Percentiles rank a stretch among this genome's conserved stretches.
These are phyloP conservation scores for Hippocampus abdominalis DNA, from an alignment of 2,113 vertebrate species.

Conservation along the genomic window DNA sequence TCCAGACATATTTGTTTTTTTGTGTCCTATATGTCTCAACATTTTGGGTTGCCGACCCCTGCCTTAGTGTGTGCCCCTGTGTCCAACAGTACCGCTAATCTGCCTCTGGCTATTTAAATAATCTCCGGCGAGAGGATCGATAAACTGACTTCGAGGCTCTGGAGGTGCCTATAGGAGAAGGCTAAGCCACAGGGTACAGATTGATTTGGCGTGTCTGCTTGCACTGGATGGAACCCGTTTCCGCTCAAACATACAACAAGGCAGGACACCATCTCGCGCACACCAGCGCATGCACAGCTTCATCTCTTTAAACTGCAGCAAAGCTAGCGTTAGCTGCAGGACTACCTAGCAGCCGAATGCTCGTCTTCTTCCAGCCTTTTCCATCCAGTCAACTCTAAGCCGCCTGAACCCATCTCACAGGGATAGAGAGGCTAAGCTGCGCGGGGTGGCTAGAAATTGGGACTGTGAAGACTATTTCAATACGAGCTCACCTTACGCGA, in stretches of 20 bases:
- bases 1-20: too few species aligned
- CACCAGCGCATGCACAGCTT: conserved; percentile 35
- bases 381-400: conserved; percentile 55
- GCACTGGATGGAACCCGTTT: conserved; percentile 30
- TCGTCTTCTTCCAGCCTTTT: conserved; percentile 36
- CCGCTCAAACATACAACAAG: conserved; percentile 50
- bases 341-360: conserved; percentile 32
- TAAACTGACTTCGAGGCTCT: conserved; percentile 42
- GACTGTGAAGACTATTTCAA: conserved; percentile 35
- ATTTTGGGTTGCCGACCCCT: too few species aligned
- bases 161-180: conserved; percentile 43
- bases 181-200: conserved; percentile 59
- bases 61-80: conserved; percentile 12
- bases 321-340: conserved; percentile 38
- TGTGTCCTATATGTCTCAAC: too few species aligned
- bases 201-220: conserved; percentile 57
- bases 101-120: conserved; percentile 56
- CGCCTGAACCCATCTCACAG: conserved; percentile 48
- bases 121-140: conserved; percentile 64
- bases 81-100: conserved; percentile 36
- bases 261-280: conserved; percentile 13
- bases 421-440: conserved; percentile 50
- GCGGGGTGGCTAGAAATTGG: conserved; percentile 32
- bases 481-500: conserved; percentile 33
- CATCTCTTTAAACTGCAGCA: conserved; percentile 33